These are phyloP conservation scores for Melipona beecheii DNA, from an alignment of 2,888 invertebrate species.

Conservation along the genomic window DNA sequence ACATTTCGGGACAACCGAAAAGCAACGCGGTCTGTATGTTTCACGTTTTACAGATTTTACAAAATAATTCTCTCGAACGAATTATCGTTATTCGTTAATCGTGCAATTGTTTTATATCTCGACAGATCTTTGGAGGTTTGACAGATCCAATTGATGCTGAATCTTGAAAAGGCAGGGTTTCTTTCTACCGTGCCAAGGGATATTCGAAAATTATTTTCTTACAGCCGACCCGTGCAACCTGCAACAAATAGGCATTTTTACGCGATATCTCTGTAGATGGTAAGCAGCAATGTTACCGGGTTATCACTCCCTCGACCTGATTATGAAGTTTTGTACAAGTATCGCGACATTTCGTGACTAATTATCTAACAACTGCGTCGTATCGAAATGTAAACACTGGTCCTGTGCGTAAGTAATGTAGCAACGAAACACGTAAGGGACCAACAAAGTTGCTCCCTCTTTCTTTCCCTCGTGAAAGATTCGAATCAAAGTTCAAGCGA, in stretches of 20 bases:
- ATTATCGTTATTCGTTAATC: not conserved
- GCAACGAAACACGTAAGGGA: not conserved
- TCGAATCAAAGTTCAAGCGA: constrained; percentile 30
- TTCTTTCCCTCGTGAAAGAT: constrained; percentile 27
- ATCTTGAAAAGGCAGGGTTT: too few species aligned
- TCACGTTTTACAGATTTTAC: not conserved
- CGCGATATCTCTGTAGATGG: constrained; percentile 29
- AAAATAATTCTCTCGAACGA: not conserved
- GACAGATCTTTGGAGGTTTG: too few species aligned
- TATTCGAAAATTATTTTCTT: not conserved
- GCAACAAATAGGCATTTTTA: not conserved
- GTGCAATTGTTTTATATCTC: not conserved
- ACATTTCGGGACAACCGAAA: too few species aligned
- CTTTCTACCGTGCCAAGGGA: not conserved
- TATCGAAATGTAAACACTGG: not conserved
- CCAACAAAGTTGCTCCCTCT: not conserved
- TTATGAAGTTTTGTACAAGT: constrained; percentile 35
- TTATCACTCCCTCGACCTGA: constrained; percentile 47
- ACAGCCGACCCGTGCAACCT: not conserved
- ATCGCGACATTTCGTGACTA: constrained; percentile 3
- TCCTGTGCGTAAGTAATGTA: not conserved
- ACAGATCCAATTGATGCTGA: too few species aligned
- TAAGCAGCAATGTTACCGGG: constrained; percentile 42
- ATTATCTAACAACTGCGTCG: not conserved
- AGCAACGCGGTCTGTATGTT: not conserved